Base-by-base conservation (phyloP, 2,113 vertebrate genomes). In the Oryzias curvinotus region DNA sequence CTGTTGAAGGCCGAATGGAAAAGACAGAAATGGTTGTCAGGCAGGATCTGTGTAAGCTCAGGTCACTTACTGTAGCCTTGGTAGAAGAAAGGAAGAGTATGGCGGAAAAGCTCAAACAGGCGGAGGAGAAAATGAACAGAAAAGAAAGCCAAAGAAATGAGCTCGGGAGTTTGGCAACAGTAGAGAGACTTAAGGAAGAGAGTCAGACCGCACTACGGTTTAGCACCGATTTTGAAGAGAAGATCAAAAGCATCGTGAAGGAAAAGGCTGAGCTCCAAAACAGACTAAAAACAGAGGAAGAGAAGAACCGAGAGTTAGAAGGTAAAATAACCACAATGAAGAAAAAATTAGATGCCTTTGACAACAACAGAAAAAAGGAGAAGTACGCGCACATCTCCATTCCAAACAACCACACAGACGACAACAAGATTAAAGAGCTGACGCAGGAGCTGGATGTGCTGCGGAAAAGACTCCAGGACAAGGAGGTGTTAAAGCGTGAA, bases 391-490 rank as follows among this genome's bases (percentile, higher is more conserved):
- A 92, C 69, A 88, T 84, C n/a, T 92, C 92, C 44, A 44, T 80
- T 50, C 57, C 78, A 47, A 78, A 78, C 53, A 85, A 80, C 63
- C 94, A 96, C 75, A 92, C 94, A 21, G 95, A 96, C 65, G 95
- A 98, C 85, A 99, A 96, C 86, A 96, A 95, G 86, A 93, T 98
- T 57, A 96, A 93, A 90, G 96, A 98, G 71, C 90, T 99, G 75
- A 94, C 93, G 57, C 91, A 95, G 71, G 96, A 98, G 87, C 91
- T 98, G 12, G 96, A 98, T 51, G 89, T 89, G 63, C 90, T 98
- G 66, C 94, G 90, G 67, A 91, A 92, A 65, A 96, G 92, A 77
- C 90, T 99, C 26, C 92, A 92, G 41, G 95, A 97, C 68, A 96
- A 95, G 90, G 96, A 94, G 80, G 87, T 91, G n/a, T 83, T 96